Conservation (phyloP, 1,140 invertebrate genomes). For the Daktulosphaira vitifoliae region DNA sequence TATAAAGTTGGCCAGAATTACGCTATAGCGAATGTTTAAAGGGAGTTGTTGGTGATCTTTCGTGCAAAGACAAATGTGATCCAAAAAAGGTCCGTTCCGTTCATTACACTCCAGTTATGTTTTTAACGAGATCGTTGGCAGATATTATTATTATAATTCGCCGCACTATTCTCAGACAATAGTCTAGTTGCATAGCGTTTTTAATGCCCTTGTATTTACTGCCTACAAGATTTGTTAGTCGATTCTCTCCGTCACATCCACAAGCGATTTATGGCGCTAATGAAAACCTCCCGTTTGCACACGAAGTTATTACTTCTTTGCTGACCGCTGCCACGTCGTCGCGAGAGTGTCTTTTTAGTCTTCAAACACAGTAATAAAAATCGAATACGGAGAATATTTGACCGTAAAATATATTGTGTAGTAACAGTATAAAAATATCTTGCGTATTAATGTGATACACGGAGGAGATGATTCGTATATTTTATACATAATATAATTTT, state of each 20-base stretch:
- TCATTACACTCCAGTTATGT: slow-evolving; percentile 3
- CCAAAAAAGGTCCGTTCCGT: slow-evolving; percentile 16
- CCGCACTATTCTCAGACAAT: neutral
- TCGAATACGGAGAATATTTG: no score
- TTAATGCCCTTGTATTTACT: neutral
- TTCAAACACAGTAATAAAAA: no score
- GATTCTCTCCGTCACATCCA: neutral
- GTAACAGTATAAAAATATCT: no score
- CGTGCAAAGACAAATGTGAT: neutral
- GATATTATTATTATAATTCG: neutral
- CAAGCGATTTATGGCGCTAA: neutral
- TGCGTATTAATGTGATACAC: no score
- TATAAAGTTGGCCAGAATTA: no score
- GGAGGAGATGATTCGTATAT: no score
- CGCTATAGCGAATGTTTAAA: no score
- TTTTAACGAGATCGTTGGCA: neutral
- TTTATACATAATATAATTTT: no score
- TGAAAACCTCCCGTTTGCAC: neutral
- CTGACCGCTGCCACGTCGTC: no score
- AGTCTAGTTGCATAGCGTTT: neutral
- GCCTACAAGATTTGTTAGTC: neutral
- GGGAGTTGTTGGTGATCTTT: neutral
- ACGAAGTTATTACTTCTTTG: neutral
- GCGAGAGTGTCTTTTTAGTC: no score
- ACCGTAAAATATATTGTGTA: no score